phyloP scores from a whole-genome alignment of 2,797 vertebrate genomes.

The Eulemur albifrons region DNA sequence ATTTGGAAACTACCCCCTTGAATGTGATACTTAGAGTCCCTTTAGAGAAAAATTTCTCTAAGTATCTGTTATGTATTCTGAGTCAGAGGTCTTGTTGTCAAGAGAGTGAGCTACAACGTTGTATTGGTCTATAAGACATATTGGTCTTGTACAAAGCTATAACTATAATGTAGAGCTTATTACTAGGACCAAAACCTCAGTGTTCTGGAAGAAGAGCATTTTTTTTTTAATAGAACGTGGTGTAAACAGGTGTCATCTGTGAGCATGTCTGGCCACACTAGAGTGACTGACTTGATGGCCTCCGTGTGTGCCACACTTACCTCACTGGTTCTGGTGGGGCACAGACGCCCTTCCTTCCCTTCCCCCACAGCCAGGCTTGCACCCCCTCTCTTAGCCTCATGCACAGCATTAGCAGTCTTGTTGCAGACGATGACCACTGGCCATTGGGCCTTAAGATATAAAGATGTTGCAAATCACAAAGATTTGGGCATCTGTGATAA shows the following conservation, averaged over 20 bases:
- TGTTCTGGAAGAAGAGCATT: background rate
- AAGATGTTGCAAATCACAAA: background rate
- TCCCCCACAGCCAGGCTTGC: background rate
- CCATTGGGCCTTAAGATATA: background rate
- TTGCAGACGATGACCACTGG: background rate
- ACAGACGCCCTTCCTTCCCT: fast-evolving
- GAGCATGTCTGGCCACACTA: background rate
- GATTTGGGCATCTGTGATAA: background rate
- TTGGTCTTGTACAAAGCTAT: background rate
- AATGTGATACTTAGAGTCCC: background rate
- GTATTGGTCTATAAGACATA: background rate
- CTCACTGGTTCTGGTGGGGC: background rate
- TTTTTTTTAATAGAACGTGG: background rate
- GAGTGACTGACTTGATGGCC: background rate
- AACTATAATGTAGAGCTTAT: background rate
- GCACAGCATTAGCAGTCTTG: background rate
- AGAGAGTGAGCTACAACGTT: background rate
- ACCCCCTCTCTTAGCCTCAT: background rate
- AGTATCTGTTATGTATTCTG: background rate
- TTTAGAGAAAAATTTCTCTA: background rate
- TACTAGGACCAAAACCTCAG: background rate
- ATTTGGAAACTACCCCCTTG: background rate
- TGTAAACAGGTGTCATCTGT: background rate
- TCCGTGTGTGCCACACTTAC: background rate
- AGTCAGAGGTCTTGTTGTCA: background rate